Percentiles rank a stretch among this genome's conserved stretches.
Conservation (phyloP, 1,140 invertebrate genomes). For the Bombus polaris region DNA sequence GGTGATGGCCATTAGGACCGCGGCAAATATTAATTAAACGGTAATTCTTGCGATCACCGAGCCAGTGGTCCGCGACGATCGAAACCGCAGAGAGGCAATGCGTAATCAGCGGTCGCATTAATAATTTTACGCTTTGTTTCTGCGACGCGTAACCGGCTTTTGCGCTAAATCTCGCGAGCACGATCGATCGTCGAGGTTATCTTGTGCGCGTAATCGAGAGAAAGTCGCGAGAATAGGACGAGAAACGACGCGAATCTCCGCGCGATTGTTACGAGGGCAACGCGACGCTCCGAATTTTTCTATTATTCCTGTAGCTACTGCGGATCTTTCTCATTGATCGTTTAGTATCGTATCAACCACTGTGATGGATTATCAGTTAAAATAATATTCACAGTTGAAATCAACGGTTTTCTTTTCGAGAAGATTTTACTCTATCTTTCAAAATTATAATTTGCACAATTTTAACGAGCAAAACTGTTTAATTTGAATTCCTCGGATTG, state of each 20-base stretch:
- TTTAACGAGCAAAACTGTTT: too few relatives aligned
- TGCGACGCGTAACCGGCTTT: conserved; percentile 44
- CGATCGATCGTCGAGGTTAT: conserved; percentile 13
- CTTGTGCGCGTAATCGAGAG: conserved; percentile 30
- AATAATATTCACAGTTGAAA: too few relatives aligned
- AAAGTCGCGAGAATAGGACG: conserved; percentile 47
- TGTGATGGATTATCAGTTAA: too few relatives aligned
- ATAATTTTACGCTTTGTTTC: conserved; percentile 65
- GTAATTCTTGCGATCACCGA: conserved; percentile 55
- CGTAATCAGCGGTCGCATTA: conserved; percentile 59
- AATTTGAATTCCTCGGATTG: too few relatives aligned
- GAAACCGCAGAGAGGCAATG: conserved; percentile 46
- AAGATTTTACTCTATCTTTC: too few relatives aligned
- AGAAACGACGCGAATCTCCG: conserved; percentile 38
- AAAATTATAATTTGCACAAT: too few relatives aligned
- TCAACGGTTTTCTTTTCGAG: too few relatives aligned
- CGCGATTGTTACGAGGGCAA: conserved; percentile 12
- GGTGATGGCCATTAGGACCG: background rate
- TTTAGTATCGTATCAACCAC: background rate
- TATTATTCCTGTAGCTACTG: background rate
- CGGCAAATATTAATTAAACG: conserved; percentile 60
- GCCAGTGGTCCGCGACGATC: conserved; percentile 53
- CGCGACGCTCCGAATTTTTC: conserved; percentile 12
- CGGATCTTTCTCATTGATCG: background rate
- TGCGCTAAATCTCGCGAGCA: background rate